Evolutionary conservation across 2,888 invertebrate genomes (phyloP), one percentile per base, ranked within the genome.

Genomic region (Pachycephus smyrnensis): DNA sequence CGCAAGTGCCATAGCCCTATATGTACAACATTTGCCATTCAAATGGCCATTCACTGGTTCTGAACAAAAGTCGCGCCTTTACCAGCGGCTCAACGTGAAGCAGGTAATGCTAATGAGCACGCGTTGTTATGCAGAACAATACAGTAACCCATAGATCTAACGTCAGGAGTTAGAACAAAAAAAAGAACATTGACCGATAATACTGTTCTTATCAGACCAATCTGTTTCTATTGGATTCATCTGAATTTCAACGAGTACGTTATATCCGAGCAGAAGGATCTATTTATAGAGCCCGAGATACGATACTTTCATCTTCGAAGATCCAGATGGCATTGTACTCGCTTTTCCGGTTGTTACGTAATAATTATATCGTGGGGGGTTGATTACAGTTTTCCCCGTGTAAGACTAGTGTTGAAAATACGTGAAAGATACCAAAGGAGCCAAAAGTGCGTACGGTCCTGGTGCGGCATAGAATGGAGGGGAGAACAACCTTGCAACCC

Each of bases 401-500:
- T 0, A 40, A 40, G 15, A 40, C 15, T 6, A 15, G 15, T 1
- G 6, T 6, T 15, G 6, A 40, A 40, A 6, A 15, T 40, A 15
- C 40, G 40, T 15, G 40, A 40, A 15, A 15, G 40, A 15, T 6
- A 6, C 15, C 15, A 1, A 40, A 6, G 40, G 40, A 15, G 40
- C 40, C 40, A 40, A 40, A 40, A 40, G 40, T 40, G 15, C 15
- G 15, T 40, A 40, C 89, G 86, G 81, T 84, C 86, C 89, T 88
- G 88, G 80, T 76, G 77, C 78, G 80, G 77, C 74, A 40, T 73
- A 68, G 77, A 77, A 4, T 83, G 82, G 88, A 86, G 85, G 86
- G 87, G 89, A 88, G 86, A 85, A 86, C 86, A 88, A 87, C 86
- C 88, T 89, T 90, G 88, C 89, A 89, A 86, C 87, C 86, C 86